Evolutionary conservation across 2,888 invertebrate genomes (phyloP).

Genomic region (Andricus curvator): DNA sequence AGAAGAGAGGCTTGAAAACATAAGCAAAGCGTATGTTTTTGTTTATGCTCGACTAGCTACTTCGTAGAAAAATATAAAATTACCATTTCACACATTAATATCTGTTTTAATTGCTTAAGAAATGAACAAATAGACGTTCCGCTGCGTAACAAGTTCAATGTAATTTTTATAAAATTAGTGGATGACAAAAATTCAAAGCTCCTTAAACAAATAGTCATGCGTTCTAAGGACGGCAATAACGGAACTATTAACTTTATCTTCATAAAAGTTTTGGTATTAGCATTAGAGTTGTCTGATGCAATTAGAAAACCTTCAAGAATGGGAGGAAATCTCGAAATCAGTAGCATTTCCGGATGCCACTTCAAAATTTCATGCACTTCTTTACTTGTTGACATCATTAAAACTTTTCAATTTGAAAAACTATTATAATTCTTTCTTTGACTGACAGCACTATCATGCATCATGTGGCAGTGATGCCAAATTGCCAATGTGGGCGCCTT

Average conservation of each 20-base stretch:
- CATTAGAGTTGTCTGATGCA: slow-evolving; percentile 50
- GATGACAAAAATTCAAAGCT: slow-evolving; percentile 61
- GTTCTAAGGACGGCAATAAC: slow-evolving; percentile 67
- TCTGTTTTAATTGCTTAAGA: slow-evolving; percentile 65
- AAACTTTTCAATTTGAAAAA: not conserved
- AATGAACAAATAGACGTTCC: slow-evolving; percentile 64
- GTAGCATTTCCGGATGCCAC: slow-evolving; percentile 69
- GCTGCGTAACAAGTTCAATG: slow-evolving; percentile 57
- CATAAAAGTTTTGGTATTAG: slow-evolving; percentile 57
- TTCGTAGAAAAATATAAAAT: not conserved
- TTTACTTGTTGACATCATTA: slow-evolving; percentile 51
- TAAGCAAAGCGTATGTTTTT: no score
- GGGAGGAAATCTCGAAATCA: slow-evolving; percentile 63
- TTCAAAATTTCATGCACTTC: slow-evolving; percentile 64
- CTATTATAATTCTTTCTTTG: no score
- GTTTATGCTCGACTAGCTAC: no score
- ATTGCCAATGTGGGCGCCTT: no score
- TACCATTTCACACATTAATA: slow-evolving; percentile 57
- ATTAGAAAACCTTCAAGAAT: slow-evolving; percentile 70
- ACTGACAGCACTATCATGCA: no score
- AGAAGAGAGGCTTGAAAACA: no score
- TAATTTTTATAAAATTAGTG: slow-evolving; percentile 57
- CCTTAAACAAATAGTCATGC: slow-evolving; percentile 65
- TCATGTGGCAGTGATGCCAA: no score
- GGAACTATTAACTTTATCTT: slow-evolving; percentile 67